Conservation (phyloP, 2,797 vertebrate genomes). For the Argentina silus region DNA sequence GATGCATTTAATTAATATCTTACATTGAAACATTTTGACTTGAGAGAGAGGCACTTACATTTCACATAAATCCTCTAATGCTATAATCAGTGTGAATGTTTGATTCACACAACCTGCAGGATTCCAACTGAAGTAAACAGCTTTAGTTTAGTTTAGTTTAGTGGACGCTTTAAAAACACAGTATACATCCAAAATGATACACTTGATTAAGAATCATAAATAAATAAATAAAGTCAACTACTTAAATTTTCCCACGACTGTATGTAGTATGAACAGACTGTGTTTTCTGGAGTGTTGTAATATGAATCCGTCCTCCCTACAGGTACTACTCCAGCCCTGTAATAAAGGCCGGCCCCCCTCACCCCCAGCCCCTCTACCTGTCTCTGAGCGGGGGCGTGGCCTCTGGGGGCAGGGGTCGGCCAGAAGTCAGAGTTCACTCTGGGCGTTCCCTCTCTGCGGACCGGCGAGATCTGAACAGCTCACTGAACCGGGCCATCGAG, state of each 20-base stretch:
- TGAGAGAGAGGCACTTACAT: neutral
- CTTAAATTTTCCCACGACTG: no score
- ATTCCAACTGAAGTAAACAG: no score
- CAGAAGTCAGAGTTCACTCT: slow-evolving; percentile 15
- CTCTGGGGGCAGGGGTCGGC: slow-evolving; percentile 28
- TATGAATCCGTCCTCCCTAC: neutral
- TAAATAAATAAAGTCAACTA: no score
- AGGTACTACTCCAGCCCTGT: slow-evolving; percentile 53
- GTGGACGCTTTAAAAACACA: no score
- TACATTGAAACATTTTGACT: neutral
- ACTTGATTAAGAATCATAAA: no score
- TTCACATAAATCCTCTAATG: neutral
- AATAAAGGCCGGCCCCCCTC: slow-evolving; percentile 39
- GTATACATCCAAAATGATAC: no score
- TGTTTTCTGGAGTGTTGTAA: neutral
- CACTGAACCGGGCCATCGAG: slow-evolving; percentile 77
- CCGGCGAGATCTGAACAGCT: slow-evolving; percentile 60
- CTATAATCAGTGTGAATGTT: neutral
- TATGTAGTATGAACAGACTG: no score
- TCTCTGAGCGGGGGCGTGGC: slow-evolving; percentile 12
- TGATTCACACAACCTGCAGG: neutral
- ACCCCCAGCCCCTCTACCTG: slow-evolving; percentile 37
- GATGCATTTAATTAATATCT: no score
- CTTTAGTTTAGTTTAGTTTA: no score
- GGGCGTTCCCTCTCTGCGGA: slow-evolving; percentile 52